Evolutionary conservation across 2,113 vertebrate genomes (phyloP).

Genomic region (Sander vitreus): DNA sequence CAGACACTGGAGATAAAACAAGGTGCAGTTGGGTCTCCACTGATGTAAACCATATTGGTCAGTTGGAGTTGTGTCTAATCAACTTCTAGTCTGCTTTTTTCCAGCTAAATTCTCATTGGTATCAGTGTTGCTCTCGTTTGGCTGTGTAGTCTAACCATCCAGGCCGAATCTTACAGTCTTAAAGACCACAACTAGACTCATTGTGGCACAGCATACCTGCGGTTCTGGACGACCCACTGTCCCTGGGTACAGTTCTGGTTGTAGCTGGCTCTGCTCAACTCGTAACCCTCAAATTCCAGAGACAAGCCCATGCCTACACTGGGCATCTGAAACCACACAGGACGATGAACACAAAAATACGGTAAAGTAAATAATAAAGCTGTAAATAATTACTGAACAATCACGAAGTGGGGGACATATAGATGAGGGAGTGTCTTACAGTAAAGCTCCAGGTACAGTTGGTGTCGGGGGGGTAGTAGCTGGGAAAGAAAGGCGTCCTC

Average conservation of each 20-base stretch:
- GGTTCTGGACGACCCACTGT: constrained; percentile 92
- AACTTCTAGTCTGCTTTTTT: too few relatives aligned
- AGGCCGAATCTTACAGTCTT: too few relatives aligned
- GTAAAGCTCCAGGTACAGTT: constrained; percentile 93
- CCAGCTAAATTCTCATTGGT: too few relatives aligned
- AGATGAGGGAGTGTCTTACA: constrained; percentile 78
- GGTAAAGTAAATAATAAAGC: too few relatives aligned
- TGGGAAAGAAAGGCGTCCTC: constrained; percentile 91
- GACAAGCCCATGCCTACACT: constrained; percentile 86
- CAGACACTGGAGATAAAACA: neutral
- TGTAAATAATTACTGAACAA: neutral
- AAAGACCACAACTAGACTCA: neutral
- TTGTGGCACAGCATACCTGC: constrained; percentile 81
- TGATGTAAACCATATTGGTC: too few relatives aligned
- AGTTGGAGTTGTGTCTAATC: too few relatives aligned
- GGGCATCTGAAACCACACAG: constrained; percentile 84
- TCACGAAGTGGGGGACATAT: neutral
- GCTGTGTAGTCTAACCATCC: too few relatives aligned
- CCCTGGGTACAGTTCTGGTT: constrained; percentile 90
- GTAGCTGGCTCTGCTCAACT: constrained; percentile 86
- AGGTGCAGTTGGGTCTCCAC: too few relatives aligned
- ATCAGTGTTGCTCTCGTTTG: too few relatives aligned
- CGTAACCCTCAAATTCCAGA: constrained; percentile 92
- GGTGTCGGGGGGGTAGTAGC: constrained; percentile 92
- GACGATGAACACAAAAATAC: neutral